Percentiles rank a stretch among this genome's conserved stretches.
Conservation (phyloP, 2,113 vertebrate genomes). For the Mystacornis crossleyi region DNA sequence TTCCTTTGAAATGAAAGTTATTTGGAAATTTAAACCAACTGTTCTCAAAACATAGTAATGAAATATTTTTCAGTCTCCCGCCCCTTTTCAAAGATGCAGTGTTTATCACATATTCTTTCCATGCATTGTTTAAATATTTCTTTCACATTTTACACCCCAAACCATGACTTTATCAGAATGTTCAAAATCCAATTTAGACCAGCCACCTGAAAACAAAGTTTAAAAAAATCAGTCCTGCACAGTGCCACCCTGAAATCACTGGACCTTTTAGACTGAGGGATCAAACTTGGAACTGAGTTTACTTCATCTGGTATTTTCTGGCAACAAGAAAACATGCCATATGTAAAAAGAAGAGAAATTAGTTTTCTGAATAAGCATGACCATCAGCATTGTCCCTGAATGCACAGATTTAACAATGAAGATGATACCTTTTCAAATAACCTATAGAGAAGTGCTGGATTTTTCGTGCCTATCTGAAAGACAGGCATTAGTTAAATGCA, state of each 20-base stretch:
- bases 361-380: neutral
- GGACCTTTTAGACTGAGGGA: neutral
- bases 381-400: neutral
- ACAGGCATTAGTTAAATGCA: neutral
- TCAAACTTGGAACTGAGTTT: neutral
- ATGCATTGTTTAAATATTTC: neutral
- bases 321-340: neutral
- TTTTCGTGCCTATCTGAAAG: neutral
- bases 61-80: constrained; percentile 59
- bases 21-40: constrained; percentile 82
- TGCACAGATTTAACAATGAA: neutral
- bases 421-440: neutral
- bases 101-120: neutral
- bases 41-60: constrained; percentile 62
- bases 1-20: constrained; percentile 74
- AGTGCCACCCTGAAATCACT: neutral
- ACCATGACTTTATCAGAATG: neutral
- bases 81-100: neutral
- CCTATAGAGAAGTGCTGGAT: neutral
- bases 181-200: neutral
- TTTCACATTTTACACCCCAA: neutral
- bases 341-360: neutral
- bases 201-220: neutral
- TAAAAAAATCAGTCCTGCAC: neutral
- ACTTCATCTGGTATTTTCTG: neutral